Evolutionary conservation across 1,140 invertebrate species (phyloP), one percentile per base, ranked within the genome.

Genomic region (Drosophila mayri): DNA sequence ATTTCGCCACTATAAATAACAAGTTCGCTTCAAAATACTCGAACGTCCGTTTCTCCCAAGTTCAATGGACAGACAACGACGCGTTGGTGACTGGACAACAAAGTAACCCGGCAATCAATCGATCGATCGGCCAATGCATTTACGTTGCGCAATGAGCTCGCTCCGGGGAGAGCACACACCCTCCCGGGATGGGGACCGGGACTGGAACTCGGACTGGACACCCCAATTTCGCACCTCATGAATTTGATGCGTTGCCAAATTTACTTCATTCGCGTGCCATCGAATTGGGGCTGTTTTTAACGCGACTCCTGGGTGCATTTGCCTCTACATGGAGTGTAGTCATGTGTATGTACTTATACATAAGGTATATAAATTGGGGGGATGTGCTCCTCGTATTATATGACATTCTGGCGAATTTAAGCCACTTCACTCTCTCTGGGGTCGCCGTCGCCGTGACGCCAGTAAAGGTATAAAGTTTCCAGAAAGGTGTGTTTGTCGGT

Each of bases 21-120:
- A 54, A 37, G 20, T 54, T 11, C 32, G 52, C 52, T 16, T 41
- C 12, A 18, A 30, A 46, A 44, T 30, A 35, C 46, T n/a, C 32
- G 16, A 50, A 38, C 32, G 3, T 47, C 30, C 18, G 57, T 59
- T 68, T 50, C 66, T 59, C 38, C 49, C 80, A 83, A 76, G 81
- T 84, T 84, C 81, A 84, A 84, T 84, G 81, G 76, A 72, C 81
- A 84, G 76, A 62, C 49, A 52, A 22, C 52, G 52, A 54, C 50
- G 18, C 59, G 59, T 47, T 46, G 62, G 65, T 84, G 81, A 84
- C 81, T 81, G 61, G 74, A 55, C 76, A 76, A 68, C 50, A 47
- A 61, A 49, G 47, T 58, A 49, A 50, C 58, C 60, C 54, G 73
- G 46, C 59, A 66, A 75, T 75, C 70, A 50, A 54, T 54, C 50